phyloP scores from a whole-genome alignment of 2,113 vertebrate species.

The Anolis carolinensis region DNA sequence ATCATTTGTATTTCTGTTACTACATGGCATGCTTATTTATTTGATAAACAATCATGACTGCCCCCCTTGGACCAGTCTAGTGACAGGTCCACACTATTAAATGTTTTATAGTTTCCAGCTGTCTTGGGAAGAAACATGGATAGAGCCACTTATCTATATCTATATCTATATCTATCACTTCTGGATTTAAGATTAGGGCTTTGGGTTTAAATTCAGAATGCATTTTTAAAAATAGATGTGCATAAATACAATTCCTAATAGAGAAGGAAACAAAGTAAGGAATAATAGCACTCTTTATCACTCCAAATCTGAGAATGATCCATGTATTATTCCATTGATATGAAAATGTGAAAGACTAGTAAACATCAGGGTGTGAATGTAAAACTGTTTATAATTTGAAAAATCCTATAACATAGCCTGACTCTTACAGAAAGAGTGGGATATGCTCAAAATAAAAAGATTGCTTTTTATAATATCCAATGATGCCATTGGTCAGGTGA shows the following conservation, averaged over 20 bases:
- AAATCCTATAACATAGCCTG: not conserved
- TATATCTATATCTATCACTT: not conserved
- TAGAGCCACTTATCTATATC: not conserved
- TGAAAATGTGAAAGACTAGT: not conserved
- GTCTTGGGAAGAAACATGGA: not conserved
- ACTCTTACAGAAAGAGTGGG: not conserved
- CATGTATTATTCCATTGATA: too few relatives aligned
- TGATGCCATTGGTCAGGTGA: not conserved
- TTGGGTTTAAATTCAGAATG: constrained; percentile 5
- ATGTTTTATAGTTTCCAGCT: not conserved
- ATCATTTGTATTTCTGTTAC: fast-evolving
- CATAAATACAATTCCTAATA: not conserved
- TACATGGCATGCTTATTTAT: fast-evolving
- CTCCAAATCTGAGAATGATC: not conserved
- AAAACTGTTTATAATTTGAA: not conserved
- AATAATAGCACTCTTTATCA: not conserved
- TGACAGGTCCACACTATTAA: not conserved
- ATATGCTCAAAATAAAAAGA: not conserved
- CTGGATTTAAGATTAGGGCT: not conserved
- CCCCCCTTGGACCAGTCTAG: not conserved
- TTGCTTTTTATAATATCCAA: not conserved
- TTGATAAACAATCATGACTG: not conserved
- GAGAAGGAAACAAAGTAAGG: not conserved
- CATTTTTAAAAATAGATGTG: not conserved
- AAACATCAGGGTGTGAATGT: not conserved